A percentile compares a stretch with the other conserved stretches of the same genome.
Conservation (phyloP, 2,113 vertebrate genomes). For the Lepisosteus osseus region DNA sequence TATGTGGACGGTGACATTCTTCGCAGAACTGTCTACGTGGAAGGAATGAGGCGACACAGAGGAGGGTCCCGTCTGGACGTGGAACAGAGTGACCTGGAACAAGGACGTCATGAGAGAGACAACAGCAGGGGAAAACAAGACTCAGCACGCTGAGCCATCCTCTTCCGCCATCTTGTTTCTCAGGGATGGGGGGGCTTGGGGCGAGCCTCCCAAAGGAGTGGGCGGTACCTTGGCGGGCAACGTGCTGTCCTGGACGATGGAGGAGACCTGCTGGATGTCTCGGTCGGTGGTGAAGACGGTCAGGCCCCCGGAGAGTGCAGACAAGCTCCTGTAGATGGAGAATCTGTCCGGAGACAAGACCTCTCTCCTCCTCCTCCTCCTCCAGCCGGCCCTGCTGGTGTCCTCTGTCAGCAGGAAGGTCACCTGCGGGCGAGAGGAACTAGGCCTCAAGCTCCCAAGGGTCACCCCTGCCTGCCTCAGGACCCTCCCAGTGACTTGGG, state of each 20-base stretch:
- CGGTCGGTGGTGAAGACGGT: constrained; percentile 76
- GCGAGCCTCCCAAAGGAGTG: too few relatives aligned
- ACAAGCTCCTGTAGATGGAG: constrained; percentile 69
- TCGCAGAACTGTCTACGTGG: constrained; percentile 66
- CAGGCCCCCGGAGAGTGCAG: constrained; percentile 73
- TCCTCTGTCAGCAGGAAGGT: constrained; percentile 83
- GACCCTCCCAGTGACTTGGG: too few relatives aligned
- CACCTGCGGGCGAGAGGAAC: constrained; percentile 53
- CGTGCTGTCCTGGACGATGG: constrained; percentile 70
- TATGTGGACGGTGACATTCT: constrained; percentile 60
- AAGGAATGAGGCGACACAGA: constrained; percentile 52
- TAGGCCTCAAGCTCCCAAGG: background rate
- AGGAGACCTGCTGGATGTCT: constrained; percentile 68
- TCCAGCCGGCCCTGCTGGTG: constrained; percentile 34
- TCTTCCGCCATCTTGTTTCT: too few relatives aligned
- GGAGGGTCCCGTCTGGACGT: constrained; percentile 25
- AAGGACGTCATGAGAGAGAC: background rate
- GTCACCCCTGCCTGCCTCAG: too few relatives aligned
- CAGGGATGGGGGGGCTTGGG: too few relatives aligned
- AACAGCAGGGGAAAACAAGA: background rate
- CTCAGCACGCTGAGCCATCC: too few relatives aligned
- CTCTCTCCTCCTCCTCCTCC: constrained; percentile 51
- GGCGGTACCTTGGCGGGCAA: constrained; percentile 55
- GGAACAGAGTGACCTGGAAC: background rate
- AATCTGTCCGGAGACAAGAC: constrained; percentile 67